Evolutionary conservation across 2,113 vertebrate genomes (phyloP).

Genomic region (Melanostigma gelatinosum): DNA sequence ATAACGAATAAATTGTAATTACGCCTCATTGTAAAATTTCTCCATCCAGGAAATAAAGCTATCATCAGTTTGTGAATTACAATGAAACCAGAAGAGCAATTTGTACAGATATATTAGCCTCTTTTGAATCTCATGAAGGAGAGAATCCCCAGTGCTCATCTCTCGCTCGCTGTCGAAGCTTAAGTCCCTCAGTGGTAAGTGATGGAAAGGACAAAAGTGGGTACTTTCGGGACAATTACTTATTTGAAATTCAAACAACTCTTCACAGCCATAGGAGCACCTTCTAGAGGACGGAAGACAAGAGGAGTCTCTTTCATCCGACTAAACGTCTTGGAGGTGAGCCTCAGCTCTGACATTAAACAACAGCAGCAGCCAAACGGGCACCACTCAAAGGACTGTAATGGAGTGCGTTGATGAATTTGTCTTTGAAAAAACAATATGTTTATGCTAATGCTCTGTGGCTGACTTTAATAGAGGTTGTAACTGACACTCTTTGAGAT

Average conservation of each 20-base stretch:
- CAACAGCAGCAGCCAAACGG: constrained; percentile 56
- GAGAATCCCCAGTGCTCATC: constrained; percentile 73
- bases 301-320: constrained; percentile 65
- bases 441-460: constrained; percentile 64
- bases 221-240: constrained; percentile 73
- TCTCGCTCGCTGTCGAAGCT: constrained; percentile 54
- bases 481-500: constrained; percentile 17
- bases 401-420: constrained; percentile 46
- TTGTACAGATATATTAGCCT: constrained; percentile 73
- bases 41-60: constrained; percentile 67
- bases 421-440: constrained; percentile 66
- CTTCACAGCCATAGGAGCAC: constrained; percentile 52
- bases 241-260: constrained; percentile 79
- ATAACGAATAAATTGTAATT: constrained; percentile 69
- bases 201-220: constrained; percentile 78
- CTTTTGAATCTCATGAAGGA: constrained; percentile 67
- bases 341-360: constrained; percentile 62
- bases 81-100: constrained; percentile 70
- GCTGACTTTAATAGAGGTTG: constrained; percentile 34
- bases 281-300: constrained; percentile 65
- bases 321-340: constrained; percentile 66
- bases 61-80: constrained; percentile 75
- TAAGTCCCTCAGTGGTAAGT: constrained; percentile 70
- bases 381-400: constrained; percentile 44
- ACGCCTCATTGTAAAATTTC: constrained; percentile 59